Evolutionary conservation across 2,797 vertebrate species (phyloP).

Genomic region (Paramormyrops hopkinsi): DNA sequence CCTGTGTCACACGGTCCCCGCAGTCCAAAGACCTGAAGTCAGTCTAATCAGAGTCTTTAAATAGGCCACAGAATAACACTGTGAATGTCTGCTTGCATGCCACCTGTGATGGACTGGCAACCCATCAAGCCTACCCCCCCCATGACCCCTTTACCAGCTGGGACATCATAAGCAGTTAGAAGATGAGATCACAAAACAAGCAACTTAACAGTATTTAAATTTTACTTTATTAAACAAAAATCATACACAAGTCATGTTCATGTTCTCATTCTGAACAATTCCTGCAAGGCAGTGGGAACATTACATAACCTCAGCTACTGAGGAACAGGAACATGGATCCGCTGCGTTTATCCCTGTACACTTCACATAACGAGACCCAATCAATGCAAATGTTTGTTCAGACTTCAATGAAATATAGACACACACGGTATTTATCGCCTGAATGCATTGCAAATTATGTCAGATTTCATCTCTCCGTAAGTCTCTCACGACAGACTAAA

Average conservation of each 20-base stretch:
- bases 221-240: slow-evolving; percentile 13
- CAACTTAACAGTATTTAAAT: background rate
- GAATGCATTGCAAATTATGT: slow-evolving; percentile 51
- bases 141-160: background rate
- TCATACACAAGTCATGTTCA: background rate
- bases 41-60: background rate
- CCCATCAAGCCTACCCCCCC: background rate
- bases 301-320: background rate
- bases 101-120: background rate
- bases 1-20: background rate
- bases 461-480: slow-evolving; percentile 44
- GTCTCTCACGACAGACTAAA: slow-evolving; percentile 58
- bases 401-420: slow-evolving; percentile 12
- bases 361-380: background rate
- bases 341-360: background rate
- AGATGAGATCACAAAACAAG: background rate
- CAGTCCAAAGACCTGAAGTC: background rate
- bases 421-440: slow-evolving; percentile 21
- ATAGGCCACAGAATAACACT: background rate
- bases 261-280: slow-evolving; percentile 11
- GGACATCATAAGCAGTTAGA: background rate
- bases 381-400: background rate
- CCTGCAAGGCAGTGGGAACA: background rate
- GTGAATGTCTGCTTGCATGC: background rate
- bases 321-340: background rate